Evolutionary conservation across 2,888 invertebrate species (phyloP), one percentile per base, ranked within the genome.

Genomic region (Cyaniris semiargus): DNA sequence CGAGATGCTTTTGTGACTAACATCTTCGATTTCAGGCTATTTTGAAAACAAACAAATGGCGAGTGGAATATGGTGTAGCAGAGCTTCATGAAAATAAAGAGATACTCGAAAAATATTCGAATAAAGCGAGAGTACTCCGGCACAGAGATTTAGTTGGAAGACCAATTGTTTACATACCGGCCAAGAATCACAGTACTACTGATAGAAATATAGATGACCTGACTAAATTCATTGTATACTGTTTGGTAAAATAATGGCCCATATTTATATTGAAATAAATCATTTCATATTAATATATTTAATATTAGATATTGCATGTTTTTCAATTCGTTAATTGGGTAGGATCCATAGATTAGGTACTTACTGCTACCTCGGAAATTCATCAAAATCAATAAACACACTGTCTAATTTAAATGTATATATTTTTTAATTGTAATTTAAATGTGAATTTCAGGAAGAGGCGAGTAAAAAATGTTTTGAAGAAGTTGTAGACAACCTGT

Each of bases 11-110:
- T 66, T 27, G 15, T 27, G 27, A 27, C 66, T 66, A 27, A 31
- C 27, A 31, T 6, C 27, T 66, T 10, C 15, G 13, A 27, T 92
- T 92, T 58, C 84, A 96, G 96, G 96, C 96, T 76, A 95, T 97
- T 83, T 88, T 97, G 79, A 97, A 97, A 93, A 97, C 97, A 74
- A 97, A 97, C 86, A 97, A 96, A 89, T 97, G 97, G 97, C 94
- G 96, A 80, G 93, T 93, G 76, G 96, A 97, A 81, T 97, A 96
- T 90, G 96, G 96, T 75, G 96, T 97, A 3, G 89, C 93, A 31
- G 91, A 93, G 13, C 87, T 97, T 56, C 94, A 89, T 38, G 90
- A 94, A 78, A 94, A 95, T 60, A 90, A 91, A 80, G 91, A 93
- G 76, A 84, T 94, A n/a, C 88, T 94, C 83, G 95, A 95, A 81